Percentiles rank a stretch among this genome's conserved stretches.
Conservation (phyloP, 2,888 invertebrate species). For the Caprella mutica region DNA sequence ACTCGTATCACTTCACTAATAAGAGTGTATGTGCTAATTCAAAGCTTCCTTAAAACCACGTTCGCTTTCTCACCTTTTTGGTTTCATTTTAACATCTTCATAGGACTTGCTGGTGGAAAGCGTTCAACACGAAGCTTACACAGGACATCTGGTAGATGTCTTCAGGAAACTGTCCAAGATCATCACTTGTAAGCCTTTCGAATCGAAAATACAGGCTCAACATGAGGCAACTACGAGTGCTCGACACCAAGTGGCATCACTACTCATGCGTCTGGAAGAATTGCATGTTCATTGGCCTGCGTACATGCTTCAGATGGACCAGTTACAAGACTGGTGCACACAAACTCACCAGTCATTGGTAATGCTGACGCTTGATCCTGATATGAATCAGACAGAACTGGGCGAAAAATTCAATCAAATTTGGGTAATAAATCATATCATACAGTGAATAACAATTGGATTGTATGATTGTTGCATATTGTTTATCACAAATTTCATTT, state of each 20-base stretch:
- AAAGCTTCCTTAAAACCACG: too few species aligned
- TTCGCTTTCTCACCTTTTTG: too few species aligned
- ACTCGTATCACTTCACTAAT: too few species aligned
- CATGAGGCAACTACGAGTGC: slow-evolving; percentile 22
- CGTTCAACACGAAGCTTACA: slow-evolving; percentile 32
- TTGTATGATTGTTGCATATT: too few species aligned
- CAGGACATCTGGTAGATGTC: slow-evolving; percentile 26
- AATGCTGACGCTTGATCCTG: slow-evolving; percentile 16
- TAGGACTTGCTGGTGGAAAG: slow-evolving; percentile 33
- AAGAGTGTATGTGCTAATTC: too few species aligned
- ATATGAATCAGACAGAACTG: slow-evolving; percentile 17
- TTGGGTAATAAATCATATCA: too few species aligned
- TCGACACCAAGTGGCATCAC: slow-evolving; percentile 15
- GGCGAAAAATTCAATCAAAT: slow-evolving; percentile 32
- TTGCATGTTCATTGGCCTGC: slow-evolving; percentile 33
- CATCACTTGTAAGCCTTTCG: slow-evolving; percentile 28
- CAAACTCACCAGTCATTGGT: slow-evolving; percentile 22
- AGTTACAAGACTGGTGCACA: slow-evolving; percentile 31
- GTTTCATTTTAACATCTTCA: too few species aligned
- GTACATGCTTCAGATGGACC: slow-evolving; percentile 31
- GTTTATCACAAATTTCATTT: too few species aligned
- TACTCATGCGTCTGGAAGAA: slow-evolving; percentile 29
- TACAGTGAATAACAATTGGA: too few species aligned
- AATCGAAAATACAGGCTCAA: slow-evolving; percentile 20
- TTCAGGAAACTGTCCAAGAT: slow-evolving; percentile 23